Evolutionary conservation across 2,797 vertebrate genomes (phyloP), one percentile per base, ranked within the genome.

Genomic region (Tokudaia tokunoshimensis): DNA sequence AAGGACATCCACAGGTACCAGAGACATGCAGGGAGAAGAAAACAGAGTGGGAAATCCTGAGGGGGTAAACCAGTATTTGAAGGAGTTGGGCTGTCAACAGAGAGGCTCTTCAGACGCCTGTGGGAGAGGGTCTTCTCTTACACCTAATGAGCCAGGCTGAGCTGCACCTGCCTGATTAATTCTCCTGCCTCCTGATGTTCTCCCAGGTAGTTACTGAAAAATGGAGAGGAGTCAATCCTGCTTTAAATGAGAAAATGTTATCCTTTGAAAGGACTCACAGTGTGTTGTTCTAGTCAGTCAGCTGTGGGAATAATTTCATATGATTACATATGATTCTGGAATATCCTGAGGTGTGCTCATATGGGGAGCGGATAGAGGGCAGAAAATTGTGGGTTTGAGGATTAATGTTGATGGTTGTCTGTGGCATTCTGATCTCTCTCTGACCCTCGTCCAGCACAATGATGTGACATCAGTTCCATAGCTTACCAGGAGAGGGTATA

Each of bases 401-500:
- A 31, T 57, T 63, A 52, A 41, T 4, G 3, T 7, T 52, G 15
- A 72, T 76, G 37, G 31, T 1, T 63, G 19, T 24, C 22, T 7
- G 4, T 2, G 13, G 47, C 29, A 91, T 89, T n/a, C 88, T 63
- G 44, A 19, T 37, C n/a, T 84, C n/a, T 78, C 26, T 5, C 13
- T 3, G 88, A 7, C 26, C 59, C 31, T 89, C 6, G 31, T 10
- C 85, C 1, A 12, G 57, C 47, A 12, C 12, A 14, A 9, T 34
- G 31, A 41, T 14, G 34, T 57, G 67, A 50, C 0, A 76, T 57
- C 63, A 96, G 57, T 92, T 96, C 72, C 93, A 84, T 0, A 47
- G 0, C 0, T 59, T 67, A 83, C 94, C 96, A 97, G 61, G 2
- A 97, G 96, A 95, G 96, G 94, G 96, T 47, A 92, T 86, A 26